phyloP scores from a whole-genome alignment of 1,140 invertebrate genomes.

The Drosophila mojavensis region DNA sequence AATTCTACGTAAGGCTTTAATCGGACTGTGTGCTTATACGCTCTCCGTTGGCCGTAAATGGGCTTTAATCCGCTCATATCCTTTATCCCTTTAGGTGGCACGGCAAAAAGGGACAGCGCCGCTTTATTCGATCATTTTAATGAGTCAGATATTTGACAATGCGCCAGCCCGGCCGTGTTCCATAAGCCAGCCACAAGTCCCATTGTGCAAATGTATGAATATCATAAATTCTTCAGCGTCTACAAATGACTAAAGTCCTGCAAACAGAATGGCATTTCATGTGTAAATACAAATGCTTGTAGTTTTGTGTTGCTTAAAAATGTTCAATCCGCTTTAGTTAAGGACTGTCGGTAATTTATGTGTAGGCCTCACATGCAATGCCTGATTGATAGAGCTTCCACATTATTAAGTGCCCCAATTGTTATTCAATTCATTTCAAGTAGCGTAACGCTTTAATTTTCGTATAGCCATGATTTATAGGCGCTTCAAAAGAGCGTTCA shows the following conservation, averaged over 20 bases:
- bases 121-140: constrained; percentile 77
- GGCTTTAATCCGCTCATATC: constrained; percentile 14
- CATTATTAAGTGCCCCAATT: background rate
- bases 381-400: no score
- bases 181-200: constrained; percentile 34
- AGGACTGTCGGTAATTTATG: no score
- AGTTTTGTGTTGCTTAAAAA: constrained; percentile 33
- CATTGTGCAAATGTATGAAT: constrained; percentile 60
- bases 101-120: constrained; percentile 15
- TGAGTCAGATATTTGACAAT: constrained; percentile 65
- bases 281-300: constrained; percentile 39
- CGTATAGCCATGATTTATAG: constrained; percentile 34
- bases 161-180: constrained; percentile 11
- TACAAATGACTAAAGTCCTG: constrained; percentile 37
- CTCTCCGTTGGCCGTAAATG: constrained; percentile 48
- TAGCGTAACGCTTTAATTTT: background rate
- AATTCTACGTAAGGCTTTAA: constrained; percentile 57
- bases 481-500: constrained; percentile 51
- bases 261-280: constrained; percentile 32
- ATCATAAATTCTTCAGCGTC: constrained; percentile 59
- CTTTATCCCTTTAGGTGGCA: constrained; percentile 5
- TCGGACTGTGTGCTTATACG: constrained; percentile 26
- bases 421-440: background rate
- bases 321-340: background rate
- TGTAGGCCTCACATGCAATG: no score